Percentiles rank a stretch among this genome's conserved stretches.
phyloP scores from a whole-genome alignment of 2,888 invertebrate genomes.

The Eledone cirrhosa region DNA sequence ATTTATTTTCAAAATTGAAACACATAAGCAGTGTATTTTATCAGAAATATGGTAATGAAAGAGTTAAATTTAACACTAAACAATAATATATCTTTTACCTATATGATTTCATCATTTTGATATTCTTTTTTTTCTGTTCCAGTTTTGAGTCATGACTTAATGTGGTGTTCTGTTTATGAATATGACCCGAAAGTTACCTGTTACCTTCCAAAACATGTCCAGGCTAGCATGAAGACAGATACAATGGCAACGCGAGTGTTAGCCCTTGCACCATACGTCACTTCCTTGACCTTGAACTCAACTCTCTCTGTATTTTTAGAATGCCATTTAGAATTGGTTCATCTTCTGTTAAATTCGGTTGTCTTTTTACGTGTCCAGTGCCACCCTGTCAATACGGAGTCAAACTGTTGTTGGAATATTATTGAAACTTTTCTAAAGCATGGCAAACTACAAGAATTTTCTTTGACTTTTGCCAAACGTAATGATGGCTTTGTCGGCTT shows the following conservation, averaged over 20 bases:
- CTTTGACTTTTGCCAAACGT: slow-evolving; percentile 11
- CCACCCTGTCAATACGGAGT: background rate
- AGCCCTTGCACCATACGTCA: background rate
- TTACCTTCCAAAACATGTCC: slow-evolving; percentile 16
- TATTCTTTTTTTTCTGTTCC: background rate
- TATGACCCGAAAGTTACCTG: slow-evolving; percentile 15
- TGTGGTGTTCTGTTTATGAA: slow-evolving; percentile 21
- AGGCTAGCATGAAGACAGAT: slow-evolving; percentile 10
- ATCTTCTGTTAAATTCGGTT: background rate
- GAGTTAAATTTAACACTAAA: no score
- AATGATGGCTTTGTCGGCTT: slow-evolving; percentile 11
- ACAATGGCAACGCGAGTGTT: slow-evolving; percentile 7
- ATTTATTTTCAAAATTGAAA: no score
- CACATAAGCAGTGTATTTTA: no score
- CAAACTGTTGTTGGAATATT: slow-evolving; percentile 22
- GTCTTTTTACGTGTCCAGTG: background rate
- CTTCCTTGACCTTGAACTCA: slow-evolving; percentile 5
- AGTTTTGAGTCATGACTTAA: slow-evolving; percentile 20
- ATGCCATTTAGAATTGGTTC: background rate
- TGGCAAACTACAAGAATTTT: slow-evolving; percentile 11
- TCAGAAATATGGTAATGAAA: no score
- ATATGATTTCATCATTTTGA: background rate
- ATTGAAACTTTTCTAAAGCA: slow-evolving; percentile 12
- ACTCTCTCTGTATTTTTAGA: background rate
- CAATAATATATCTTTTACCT: no score